A percentile compares a stretch with the other conserved stretches of the same genome.
phyloP scores from a whole-genome alignment of 2,797 vertebrate species.

The Ciconia nigra region DNA sequence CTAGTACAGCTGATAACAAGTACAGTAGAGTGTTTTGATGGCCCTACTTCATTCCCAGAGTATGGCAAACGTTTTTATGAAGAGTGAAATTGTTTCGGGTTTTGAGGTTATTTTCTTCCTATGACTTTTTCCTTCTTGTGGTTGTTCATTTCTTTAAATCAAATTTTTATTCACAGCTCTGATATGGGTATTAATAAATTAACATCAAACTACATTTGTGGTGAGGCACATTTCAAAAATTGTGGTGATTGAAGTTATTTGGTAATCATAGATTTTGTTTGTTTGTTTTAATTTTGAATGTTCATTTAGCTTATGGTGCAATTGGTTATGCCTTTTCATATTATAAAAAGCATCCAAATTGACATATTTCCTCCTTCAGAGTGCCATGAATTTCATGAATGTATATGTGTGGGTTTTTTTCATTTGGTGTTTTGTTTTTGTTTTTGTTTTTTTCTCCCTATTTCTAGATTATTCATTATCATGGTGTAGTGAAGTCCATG shows the following conservation, averaged over 20 bases:
- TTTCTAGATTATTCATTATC: conserved; percentile 92
- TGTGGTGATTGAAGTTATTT: neutral
- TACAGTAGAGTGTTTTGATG: neutral
- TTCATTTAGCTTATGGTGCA: neutral
- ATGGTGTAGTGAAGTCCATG: conserved; percentile 97
- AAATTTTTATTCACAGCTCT: neutral
- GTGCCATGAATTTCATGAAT: neutral
- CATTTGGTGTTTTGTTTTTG: neutral
- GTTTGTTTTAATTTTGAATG: neutral
- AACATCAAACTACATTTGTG: neutral
- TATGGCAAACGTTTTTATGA: neutral
- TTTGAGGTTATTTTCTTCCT: neutral
- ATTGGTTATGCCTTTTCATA: neutral
- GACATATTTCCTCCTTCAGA: neutral
- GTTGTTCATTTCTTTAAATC: neutral
- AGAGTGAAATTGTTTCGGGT: neutral
- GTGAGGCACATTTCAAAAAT: neutral
- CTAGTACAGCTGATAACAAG: neutral
- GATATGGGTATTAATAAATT: neutral
- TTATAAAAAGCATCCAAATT: neutral
- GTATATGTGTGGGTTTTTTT: neutral
- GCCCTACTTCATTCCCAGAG: neutral
- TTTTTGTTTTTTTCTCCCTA: neutral
- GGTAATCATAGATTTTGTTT: neutral
- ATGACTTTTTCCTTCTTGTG: neutral